These are phyloP conservation scores for Neomonachus schauinslandi DNA, from an alignment of 2,113 vertebrate species.

Conservation along the genomic window DNA sequence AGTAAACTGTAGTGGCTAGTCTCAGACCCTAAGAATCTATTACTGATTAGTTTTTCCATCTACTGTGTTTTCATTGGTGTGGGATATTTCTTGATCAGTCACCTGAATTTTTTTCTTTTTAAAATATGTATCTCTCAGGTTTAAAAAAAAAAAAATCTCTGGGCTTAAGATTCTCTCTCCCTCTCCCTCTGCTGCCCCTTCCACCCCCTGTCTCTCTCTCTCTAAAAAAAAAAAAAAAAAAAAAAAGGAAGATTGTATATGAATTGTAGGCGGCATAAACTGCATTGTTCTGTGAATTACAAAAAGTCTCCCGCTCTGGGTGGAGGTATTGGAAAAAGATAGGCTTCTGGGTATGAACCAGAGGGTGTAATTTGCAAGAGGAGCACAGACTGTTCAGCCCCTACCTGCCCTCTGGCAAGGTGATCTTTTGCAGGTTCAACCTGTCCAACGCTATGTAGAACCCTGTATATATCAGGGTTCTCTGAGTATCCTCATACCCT, in stretches of 20 bases:
- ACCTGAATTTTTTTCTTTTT: neutral
- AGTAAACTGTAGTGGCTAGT: neutral
- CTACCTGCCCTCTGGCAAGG: too few relatives aligned
- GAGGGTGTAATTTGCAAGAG: neutral
- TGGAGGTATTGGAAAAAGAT: neutral
- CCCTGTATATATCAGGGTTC: neutral
- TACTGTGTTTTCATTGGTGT: neutral
- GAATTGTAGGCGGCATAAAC: neutral
- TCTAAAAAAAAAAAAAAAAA: neutral
- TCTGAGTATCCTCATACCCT: neutral
- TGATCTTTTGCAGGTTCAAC: neutral
- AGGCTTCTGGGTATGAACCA: neutral
- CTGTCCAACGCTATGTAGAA: neutral
- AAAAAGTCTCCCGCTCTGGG: neutral
- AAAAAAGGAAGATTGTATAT: neutral
- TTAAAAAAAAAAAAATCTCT: neutral
- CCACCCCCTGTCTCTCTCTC: neutral
- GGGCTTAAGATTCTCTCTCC: neutral
- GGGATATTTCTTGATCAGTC: neutral
- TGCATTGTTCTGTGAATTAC: neutral
- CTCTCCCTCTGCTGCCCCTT: neutral
- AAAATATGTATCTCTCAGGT: neutral
- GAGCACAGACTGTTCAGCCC: fast-evolving
- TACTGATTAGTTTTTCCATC: neutral
- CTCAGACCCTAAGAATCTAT: neutral